These are phyloP conservation scores for Amblyornis subalaris DNA, from an alignment of 2,113 vertebrate species.

Conservation along the genomic window DNA sequence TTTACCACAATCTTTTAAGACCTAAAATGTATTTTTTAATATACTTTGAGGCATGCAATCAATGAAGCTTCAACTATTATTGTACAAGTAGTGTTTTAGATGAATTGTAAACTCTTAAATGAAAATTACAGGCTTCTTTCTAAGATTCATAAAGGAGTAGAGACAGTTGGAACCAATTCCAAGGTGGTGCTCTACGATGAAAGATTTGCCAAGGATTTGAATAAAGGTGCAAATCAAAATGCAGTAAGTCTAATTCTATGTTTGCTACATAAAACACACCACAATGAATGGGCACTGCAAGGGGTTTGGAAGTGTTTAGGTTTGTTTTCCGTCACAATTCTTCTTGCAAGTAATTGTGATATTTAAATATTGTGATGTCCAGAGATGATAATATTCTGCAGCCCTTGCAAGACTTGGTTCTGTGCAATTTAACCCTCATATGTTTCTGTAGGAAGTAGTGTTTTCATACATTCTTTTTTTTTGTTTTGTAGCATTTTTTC, in stretches of 20 bases:
- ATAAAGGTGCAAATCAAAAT: neutral
- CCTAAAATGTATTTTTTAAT: neutral
- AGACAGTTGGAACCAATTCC: constrained; percentile 38
- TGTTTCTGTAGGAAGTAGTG: neutral
- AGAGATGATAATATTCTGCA: neutral
- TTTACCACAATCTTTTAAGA: neutral
- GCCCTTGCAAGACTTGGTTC: neutral
- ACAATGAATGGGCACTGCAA: neutral
- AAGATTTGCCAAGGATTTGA: constrained; percentile 8
- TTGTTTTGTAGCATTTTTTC: neutral
- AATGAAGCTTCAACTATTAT: neutral
- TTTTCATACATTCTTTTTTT: neutral
- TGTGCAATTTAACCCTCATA: neutral
- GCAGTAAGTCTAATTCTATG: neutral
- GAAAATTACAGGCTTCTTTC: constrained; percentile 28
- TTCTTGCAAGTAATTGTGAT: neutral
- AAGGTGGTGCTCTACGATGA: neutral
- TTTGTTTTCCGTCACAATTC: neutral
- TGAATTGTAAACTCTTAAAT: constrained; percentile 36
- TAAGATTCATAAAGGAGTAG: constrained; percentile 29
- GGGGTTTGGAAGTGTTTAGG: neutral
- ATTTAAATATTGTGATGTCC: neutral
- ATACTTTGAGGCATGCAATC: neutral
- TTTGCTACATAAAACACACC: neutral
- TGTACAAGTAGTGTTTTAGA: constrained; percentile 14